Base-by-base conservation (phyloP, 2,888 invertebrate species). In the Drosophila subsilvestris region DNA sequence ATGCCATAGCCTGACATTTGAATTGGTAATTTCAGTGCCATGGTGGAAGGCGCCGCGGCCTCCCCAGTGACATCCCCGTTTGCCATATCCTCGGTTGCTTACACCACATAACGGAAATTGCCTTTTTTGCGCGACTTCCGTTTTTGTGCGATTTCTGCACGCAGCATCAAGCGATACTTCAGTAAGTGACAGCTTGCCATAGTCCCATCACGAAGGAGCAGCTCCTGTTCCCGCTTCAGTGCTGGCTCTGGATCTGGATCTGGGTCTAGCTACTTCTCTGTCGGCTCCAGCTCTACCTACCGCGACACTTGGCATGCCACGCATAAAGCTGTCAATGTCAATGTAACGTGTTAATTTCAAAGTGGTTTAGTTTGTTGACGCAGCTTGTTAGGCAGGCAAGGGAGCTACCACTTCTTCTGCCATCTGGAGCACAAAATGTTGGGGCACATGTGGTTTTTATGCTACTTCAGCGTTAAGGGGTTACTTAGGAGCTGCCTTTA, bases 291-390 rank as follows among this genome's bases (percentile, higher is more conserved):
- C 43, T 49, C 56, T 58, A 56, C 56, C 54, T 58, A 32, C 48
- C 29, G 71, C 75, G 80, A 77, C 88, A 82, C 86, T 88, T 83
- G 88, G 88, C 83, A 83, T 88, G 78, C 72, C 85, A 84, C 88
- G 81, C 83, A 89, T 87, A 87, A 89, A 76, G 88, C 89, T 89
- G 85, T 86, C 89, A 89, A 87, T 89, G 89, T 89, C 89, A 86
- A 86, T 89, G 86, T 86, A 86, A 86, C 80, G 89, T 86, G 88
- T 86, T 86, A 86, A 86, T 89, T 86, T 86, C 89, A 85, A 88
- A 87, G 86, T 87, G 88, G 83, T 81, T 84, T 84, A 86, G 86
- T 84, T 86, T 86, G 86, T 84, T 84, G 83, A 84, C 86, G 83
- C 86, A 74, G 83, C 86, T 80, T 83, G 86, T 86, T 82, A 83